phyloP scores from a whole-genome alignment of 1,140 invertebrate genomes.

The Aricia agestis region DNA sequence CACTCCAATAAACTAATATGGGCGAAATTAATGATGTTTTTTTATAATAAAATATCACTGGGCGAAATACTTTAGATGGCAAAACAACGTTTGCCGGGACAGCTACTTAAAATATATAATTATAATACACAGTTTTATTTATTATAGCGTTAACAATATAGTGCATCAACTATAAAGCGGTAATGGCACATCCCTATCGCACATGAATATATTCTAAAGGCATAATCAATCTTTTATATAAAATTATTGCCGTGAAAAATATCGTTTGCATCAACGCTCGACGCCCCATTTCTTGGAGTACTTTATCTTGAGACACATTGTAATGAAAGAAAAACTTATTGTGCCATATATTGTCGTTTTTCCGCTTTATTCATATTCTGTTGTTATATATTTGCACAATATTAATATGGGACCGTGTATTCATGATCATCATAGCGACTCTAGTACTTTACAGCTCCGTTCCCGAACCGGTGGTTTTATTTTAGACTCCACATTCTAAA shows the following conservation, averaged over 20 bases:
- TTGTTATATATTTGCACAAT: not conserved
- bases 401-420: not conserved
- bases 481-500: no score
- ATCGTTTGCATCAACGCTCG: slow-evolving; percentile 35
- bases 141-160: no score
- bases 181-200: slow-evolving; percentile 17
- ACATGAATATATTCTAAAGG: slow-evolving; percentile 31
- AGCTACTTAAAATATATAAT: no score
- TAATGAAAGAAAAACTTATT: not conserved
- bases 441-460: no score
- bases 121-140: no score
- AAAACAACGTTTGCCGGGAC: no score
- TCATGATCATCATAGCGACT: no score
- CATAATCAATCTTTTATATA: slow-evolving; percentile 44
- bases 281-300: slow-evolving; percentile 31
- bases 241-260: slow-evolving; percentile 39
- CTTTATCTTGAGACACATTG: slow-evolving; percentile 28
- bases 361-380: not conserved
- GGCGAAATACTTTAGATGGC: no score
- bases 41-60: no score
- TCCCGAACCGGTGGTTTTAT: no score
- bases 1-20: no score
- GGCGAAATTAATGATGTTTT: no score
- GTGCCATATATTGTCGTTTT: not conserved
- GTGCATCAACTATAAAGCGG: not conserved